Percentiles rank a stretch among this genome's conserved stretches.
Conservation (phyloP, 2,113 vertebrate genomes). For the Origma solitaria region DNA sequence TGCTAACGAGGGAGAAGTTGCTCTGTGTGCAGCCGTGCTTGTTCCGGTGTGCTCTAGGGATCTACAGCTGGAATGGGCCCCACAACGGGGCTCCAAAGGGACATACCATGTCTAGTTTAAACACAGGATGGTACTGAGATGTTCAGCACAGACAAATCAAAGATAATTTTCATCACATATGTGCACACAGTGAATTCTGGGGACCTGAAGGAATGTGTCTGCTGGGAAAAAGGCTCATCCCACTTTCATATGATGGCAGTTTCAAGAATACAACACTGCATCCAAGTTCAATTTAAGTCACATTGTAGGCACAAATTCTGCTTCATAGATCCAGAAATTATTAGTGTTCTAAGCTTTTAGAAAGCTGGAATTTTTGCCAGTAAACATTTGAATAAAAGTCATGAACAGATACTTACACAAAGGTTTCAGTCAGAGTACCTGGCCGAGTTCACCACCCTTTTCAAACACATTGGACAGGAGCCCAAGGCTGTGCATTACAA, state of each 20-base stretch:
- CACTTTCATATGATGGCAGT: background rate
- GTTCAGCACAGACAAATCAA: background rate
- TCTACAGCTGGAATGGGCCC: background rate
- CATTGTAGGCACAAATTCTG: background rate
- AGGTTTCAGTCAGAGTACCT: background rate
- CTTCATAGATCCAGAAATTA: background rate
- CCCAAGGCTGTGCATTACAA: background rate
- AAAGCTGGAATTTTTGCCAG: background rate
- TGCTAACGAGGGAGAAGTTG: background rate
- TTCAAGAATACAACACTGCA: background rate
- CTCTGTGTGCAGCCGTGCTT: background rate
- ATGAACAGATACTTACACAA: background rate
- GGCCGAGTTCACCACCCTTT: background rate
- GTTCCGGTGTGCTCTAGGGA: background rate
- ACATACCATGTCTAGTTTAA: background rate
- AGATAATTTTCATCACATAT: background rate
- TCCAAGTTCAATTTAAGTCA: background rate
- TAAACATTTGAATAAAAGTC: background rate
- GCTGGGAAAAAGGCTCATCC: background rate
- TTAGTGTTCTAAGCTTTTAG: background rate
- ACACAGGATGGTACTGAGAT: background rate
- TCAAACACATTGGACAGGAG: background rate
- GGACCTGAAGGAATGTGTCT: background rate
- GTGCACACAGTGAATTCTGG: background rate
- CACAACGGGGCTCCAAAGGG: background rate